Evolutionary conservation across 1,140 invertebrate genomes (phyloP), one percentile per base, ranked within the genome.

Genomic region (Paralvinella palmiformis): DNA sequence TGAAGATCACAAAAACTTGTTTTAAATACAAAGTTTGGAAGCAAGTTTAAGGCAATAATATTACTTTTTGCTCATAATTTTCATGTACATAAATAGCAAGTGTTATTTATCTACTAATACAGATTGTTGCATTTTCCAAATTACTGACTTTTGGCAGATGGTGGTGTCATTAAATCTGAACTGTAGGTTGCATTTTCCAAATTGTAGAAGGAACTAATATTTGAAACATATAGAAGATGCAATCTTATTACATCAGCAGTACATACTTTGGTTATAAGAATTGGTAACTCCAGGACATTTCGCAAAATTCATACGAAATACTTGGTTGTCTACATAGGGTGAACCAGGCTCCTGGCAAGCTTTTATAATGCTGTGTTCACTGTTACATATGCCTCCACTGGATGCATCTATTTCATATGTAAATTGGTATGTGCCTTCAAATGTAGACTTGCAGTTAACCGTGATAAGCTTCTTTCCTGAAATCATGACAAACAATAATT

Each of bases 271-370:
- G 80, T 92, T 89, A 79, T 91, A 90, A 2, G 93, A 96, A 37
- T 88, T 91, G 35, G 85, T 83, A 83, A 91, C 89, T 52, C 89
- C 91, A 53, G 85, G 80, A 79, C 94, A 98, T 74, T 88, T 87
- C 64, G 89, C 89, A 76, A 96, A 98, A 7, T 91, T 94, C 61
- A 98, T 94, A 71, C 92, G 91, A 71, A 98, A 98, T 73, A 96
- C 94, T 77, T 97, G 91, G 83, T 98, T 98, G 32, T 93, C 91
- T 68, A 96, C 96, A 44, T 95, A 86, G 80, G 95, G 91, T 17
- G 92, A 93, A 63, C 94, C 95, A 36, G 94, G 91, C 13, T 89
- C 91, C 82, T 98, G 95, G 81, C 95, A 98, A 0, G 94, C 95
- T 71, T 86, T 87, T 67, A 98, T 94, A 71, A 89, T 87, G 3